A percentile compares a stretch with the other conserved stretches of the same genome.
These are phyloP conservation scores for Bombus consobrinus DNA, from an alignment of 1,140 invertebrate genomes.

Conservation along the genomic window DNA sequence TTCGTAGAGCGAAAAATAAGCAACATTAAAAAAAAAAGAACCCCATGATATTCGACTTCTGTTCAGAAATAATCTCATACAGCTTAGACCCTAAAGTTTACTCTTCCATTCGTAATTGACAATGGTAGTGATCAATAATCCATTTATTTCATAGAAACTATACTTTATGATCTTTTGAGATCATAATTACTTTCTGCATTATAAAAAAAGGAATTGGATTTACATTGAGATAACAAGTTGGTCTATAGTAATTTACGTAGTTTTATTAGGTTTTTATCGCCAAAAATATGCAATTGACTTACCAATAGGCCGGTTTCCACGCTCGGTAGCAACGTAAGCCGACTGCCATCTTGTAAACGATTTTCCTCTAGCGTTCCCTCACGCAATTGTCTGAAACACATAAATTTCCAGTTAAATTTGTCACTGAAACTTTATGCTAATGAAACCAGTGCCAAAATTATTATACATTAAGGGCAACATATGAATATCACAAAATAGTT, in stretches of 20 bases:
- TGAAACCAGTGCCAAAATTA: constrained; percentile 10
- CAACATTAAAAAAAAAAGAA: constrained; percentile 21
- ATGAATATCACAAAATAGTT: no score
- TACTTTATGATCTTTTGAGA: background rate
- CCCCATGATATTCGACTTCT: constrained; percentile 15
- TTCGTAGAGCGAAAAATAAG: constrained; percentile 42
- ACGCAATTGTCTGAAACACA: constrained; percentile 90
- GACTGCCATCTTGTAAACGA: constrained; percentile 92
- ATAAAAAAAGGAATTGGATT: background rate
- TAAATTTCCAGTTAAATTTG: constrained; percentile 62
- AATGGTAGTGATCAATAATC: background rate
- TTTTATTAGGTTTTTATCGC: background rate
- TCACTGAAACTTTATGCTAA: constrained; percentile 27
- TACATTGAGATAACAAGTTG: background rate
- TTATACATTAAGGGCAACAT: background rate
- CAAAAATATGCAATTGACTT: constrained; percentile 79
- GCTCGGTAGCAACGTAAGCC: constrained; percentile 94
- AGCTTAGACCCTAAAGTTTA: background rate
- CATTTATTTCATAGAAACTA: no score
- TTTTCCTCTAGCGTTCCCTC: constrained; percentile 94
- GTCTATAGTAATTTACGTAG: no score
- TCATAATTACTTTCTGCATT: no score
- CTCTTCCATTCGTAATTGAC: background rate
- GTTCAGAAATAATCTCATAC: constrained; percentile 22
- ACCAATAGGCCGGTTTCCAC: constrained; percentile 97